Evolutionary conservation across 2,797 vertebrate genomes (phyloP), one percentile per base, ranked within the genome.

Genomic region (Falco columbarius): DNA sequence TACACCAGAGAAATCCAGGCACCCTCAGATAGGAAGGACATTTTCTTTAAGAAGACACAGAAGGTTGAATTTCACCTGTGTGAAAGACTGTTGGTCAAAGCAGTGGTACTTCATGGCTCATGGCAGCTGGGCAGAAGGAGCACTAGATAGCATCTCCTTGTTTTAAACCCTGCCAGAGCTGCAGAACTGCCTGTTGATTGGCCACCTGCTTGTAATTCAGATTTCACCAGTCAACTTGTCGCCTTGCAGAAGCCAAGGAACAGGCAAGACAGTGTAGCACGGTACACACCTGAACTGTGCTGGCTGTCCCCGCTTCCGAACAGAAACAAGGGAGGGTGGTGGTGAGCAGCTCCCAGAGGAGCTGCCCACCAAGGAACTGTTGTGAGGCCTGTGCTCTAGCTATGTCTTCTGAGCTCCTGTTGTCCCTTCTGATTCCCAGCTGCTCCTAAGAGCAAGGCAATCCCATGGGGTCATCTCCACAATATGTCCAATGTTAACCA

Each of bases 241-340:
- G 16, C 58, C 56, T 47, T 4, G 14, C 36, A 23, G 52, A 36
- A 42, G 36, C 38, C 32, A 54, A 13, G 76, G 27, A 58, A 12
- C 32, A 16, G 1, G 29, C 22, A 18, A 2, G 4, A 4, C 18
- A 6, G 42, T 2, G 21, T 13, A 32, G 54, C 46, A 5, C 0
- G 10, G 54, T 8, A 13, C 11, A 18, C n/a, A 10, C n/a, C 40
- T 10, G 11, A 32, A 5, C 62, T 11, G 9, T 3, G 17, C 40
- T 38, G 62, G 27, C 54, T 38, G 44, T 54, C 36, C 58, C 34
- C 10, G 1, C 29, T 29, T 23, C 36, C 32, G 19, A 12, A 20
- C 42, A 32, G 22, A 24, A 29, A n/a, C 42, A 34, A 20, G 9
- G 32, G 14, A 34, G 22, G 12, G 49, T 16, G 38, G 29, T 18